These are phyloP conservation scores for Sebastes diaconus DNA, from an alignment of 2,797 vertebrate species.

Conservation along the genomic window DNA sequence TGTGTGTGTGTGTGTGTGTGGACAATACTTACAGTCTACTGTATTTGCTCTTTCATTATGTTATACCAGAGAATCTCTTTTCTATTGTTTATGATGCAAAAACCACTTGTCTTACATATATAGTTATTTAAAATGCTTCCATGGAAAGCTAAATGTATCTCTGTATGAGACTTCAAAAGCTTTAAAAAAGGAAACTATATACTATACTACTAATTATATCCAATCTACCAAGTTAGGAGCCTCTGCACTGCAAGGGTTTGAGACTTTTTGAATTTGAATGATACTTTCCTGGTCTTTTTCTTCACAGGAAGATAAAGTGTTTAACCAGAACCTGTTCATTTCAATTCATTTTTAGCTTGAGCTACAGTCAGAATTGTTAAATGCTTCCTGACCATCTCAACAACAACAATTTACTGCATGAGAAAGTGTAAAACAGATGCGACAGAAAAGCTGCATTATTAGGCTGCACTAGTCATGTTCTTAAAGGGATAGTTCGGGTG, in stretches of 20 bases:
- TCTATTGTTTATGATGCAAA: background rate
- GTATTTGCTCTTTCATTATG: background rate
- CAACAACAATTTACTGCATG: background rate
- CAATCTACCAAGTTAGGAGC: background rate
- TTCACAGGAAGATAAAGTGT: background rate
- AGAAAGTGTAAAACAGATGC: background rate
- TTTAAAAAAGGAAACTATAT: background rate
- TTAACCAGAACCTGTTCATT: background rate
- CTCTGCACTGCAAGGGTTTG: background rate
- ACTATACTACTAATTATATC: background rate
- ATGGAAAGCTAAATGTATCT: background rate
- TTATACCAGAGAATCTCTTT: background rate
- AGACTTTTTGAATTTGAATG: background rate
- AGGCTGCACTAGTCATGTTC: background rate
- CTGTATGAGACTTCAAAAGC: background rate
- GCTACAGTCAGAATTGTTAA: background rate
- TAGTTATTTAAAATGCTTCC: background rate
- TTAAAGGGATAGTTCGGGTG: background rate
- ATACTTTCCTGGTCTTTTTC: background rate
- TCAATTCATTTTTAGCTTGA: background rate
- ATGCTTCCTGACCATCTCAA: background rate
- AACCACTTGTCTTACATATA: background rate
- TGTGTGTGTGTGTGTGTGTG: background rate
- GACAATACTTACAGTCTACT: background rate
- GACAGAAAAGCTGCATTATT: background rate